Percentiles rank a stretch among this genome's conserved stretches.
Conservation (phyloP, 2,888 invertebrate species). For the Eulithis prunata region DNA sequence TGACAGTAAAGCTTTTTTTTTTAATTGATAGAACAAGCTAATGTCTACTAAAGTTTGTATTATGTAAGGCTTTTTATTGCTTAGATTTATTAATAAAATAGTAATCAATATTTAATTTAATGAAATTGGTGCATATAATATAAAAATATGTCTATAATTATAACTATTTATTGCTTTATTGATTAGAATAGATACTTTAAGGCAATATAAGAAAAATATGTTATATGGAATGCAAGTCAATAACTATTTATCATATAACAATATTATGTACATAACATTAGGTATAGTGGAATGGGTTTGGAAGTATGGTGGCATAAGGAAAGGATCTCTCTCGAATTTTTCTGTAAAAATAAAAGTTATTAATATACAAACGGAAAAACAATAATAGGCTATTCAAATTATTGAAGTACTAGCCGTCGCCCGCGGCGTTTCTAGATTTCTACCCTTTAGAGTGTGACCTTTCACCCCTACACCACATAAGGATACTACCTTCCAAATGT, state of each 20-base stretch:
- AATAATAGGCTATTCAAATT: no score
- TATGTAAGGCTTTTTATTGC: slow-evolving; percentile 13
- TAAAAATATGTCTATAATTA: slow-evolving; percentile 9
- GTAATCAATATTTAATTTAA: background rate
- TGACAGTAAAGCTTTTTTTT: no score
- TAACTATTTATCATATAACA: slow-evolving; percentile 34
- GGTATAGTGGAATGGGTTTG: slow-evolving; percentile 33
- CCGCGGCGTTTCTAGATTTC: no score
- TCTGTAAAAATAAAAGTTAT: slow-evolving; percentile 21
- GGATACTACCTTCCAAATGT: no score
- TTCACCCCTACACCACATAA: no score
- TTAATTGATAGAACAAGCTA: no score
- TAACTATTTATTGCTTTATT: background rate
- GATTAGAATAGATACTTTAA: background rate
- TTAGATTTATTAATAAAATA: background rate
- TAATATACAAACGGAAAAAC: background rate
- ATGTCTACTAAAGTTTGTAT: background rate
- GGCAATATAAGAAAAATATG: slow-evolving; percentile 23
- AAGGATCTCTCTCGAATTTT: slow-evolving; percentile 18
- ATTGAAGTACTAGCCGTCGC: no score
- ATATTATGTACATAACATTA: slow-evolving; percentile 29
- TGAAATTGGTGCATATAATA: slow-evolving; percentile 15
- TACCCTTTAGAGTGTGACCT: no score
- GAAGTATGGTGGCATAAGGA: slow-evolving; percentile 25
- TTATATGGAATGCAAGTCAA: slow-evolving; percentile 26